These are phyloP conservation scores for Prunella strophiata DNA, from an alignment of 2,797 vertebrate genomes.

Conservation along the genomic window DNA sequence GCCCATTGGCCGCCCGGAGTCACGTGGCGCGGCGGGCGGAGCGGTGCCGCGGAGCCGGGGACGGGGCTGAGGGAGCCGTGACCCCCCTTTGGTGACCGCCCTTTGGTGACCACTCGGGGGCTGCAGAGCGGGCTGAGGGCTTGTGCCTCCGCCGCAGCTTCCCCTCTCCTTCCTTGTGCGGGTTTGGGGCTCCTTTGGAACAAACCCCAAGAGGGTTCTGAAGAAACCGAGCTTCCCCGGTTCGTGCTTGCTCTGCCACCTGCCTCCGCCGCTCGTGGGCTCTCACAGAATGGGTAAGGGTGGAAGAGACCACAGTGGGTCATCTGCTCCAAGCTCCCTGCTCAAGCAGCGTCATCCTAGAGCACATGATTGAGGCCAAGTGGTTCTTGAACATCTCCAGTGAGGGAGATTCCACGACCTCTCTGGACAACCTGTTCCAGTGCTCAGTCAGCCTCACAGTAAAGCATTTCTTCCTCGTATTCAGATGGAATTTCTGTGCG, in stretches of 20 bases:
- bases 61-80: fast-evolving
- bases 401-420: fast-evolving
- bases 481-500: background rate
- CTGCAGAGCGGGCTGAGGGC: background rate
- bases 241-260: background rate
- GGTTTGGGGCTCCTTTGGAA: background rate
- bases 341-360: too few relatives aligned
- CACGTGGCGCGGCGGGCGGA: background rate
- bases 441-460: background rate
- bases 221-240: background rate
- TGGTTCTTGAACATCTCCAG: background rate
- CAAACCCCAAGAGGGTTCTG: background rate
- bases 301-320: background rate
- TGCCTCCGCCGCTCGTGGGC: background rate
- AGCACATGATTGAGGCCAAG: fast-evolving
- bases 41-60: fast-evolving
- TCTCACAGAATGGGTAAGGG: background rate
- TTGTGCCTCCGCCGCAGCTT: background rate
- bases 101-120: too few relatives aligned
- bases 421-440: background rate
- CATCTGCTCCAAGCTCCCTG: background rate
- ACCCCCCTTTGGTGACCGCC: too few relatives aligned
- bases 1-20: background rate
- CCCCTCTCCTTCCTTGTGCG: background rate
- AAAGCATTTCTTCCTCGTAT: background rate